Conservation (phyloP, 2,113 vertebrate species). For the Marcusenius ussheri region DNA sequence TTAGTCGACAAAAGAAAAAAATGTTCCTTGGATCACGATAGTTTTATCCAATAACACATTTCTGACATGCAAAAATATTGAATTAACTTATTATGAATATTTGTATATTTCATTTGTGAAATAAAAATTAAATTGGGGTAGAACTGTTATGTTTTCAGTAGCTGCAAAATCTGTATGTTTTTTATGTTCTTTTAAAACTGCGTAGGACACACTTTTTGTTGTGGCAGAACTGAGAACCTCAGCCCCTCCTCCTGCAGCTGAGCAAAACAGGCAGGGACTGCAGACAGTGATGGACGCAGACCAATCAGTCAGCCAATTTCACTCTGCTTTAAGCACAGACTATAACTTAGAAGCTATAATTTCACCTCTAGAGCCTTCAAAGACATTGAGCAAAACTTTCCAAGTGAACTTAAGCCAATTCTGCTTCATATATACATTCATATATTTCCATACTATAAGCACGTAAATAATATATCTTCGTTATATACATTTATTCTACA, state of each 20-base stretch:
- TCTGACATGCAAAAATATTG: not conserved
- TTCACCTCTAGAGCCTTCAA: constrained; percentile 16
- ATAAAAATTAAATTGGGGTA: not conserved
- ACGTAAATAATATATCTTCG: constrained; percentile 40
- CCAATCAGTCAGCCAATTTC: not conserved
- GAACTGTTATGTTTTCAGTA: not conserved
- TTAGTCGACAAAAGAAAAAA: not conserved
- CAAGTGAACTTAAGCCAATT: constrained; percentile 38
- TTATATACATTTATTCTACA: constrained; percentile 51
- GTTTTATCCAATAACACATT: not conserved
- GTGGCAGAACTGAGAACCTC: not conserved
- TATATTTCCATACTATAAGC: constrained; percentile 52
- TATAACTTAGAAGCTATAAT: constrained; percentile 17
- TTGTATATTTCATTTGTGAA: not conserved
- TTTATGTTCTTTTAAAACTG: not conserved
- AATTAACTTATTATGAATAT: not conserved
- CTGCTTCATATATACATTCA: constrained; percentile 51
- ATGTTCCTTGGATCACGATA: not conserved
- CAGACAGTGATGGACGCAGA: not conserved
- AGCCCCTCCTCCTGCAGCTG: not conserved
- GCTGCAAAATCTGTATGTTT: not conserved
- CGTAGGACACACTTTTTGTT: not conserved
- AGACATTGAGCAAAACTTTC: constrained; percentile 9
- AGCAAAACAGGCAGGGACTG: not conserved
- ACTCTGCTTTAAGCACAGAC: not conserved